Evolutionary conservation across 2,797 vertebrate genomes (phyloP).

Genomic region (Rallus crepitans): DNA sequence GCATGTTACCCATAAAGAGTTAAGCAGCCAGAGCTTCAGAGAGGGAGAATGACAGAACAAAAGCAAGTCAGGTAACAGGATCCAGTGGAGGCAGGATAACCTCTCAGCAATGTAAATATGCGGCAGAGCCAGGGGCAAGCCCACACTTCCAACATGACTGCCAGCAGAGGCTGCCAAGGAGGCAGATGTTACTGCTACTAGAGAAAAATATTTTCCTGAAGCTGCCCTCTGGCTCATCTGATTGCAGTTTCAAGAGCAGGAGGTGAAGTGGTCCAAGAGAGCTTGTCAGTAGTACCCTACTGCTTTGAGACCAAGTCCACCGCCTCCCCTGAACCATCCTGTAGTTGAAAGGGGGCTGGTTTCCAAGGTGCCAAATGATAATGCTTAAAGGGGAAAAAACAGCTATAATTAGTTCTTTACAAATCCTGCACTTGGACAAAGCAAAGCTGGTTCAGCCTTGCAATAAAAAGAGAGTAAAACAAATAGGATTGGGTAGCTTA

Average conservation of each 20-base stretch:
- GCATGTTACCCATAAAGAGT: neutral
- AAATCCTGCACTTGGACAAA: neutral
- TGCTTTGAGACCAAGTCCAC: neutral
- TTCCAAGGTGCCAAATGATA: neutral
- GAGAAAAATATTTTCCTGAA: slow-evolving; percentile 52
- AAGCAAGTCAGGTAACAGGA: slow-evolving; percentile 50
- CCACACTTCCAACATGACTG: slow-evolving; percentile 40
- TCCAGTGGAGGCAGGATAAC: slow-evolving; percentile 48
- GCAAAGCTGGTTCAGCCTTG: neutral
- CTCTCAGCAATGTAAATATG: slow-evolving; percentile 50
- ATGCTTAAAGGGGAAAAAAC: neutral
- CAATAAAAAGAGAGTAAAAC: slow-evolving; percentile 4
- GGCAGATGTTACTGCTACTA: slow-evolving; percentile 64
- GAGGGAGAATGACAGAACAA: slow-evolving; percentile 9
- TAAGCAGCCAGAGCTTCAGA: slow-evolving; percentile 7
- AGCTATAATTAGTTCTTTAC: slow-evolving; percentile 31
- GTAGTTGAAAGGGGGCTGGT: neutral
- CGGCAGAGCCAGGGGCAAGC: slow-evolving; percentile 41
- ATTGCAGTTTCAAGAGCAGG: neutral
- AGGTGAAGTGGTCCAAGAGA: slow-evolving; percentile 24
- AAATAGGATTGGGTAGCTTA: neutral
- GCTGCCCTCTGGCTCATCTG: slow-evolving; percentile 46
- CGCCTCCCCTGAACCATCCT: neutral
- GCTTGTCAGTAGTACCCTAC: slow-evolving; percentile 1
- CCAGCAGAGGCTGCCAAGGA: slow-evolving; percentile 59